phyloP scores from a whole-genome alignment of 2,797 vertebrate species.

The Alfaro cultratus region DNA sequence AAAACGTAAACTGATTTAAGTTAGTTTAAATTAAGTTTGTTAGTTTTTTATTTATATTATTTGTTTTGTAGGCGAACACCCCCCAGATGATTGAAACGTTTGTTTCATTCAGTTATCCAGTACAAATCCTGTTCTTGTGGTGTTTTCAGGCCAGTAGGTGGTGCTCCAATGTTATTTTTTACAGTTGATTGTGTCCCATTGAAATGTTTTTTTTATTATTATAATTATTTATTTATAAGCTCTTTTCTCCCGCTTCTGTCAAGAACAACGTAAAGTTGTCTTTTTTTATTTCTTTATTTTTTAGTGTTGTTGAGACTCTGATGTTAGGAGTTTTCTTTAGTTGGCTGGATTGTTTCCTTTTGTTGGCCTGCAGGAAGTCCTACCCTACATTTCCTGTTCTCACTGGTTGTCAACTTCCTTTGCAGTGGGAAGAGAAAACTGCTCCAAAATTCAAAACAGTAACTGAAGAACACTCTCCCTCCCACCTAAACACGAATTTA shows the following conservation, averaged over 20 bases:
- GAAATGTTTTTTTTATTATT: background rate
- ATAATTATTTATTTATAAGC: background rate
- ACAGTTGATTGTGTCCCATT: background rate
- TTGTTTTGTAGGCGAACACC: background rate
- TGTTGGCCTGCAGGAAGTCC: slow-evolving; percentile 81
- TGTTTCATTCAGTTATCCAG: background rate
- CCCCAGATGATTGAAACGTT: background rate
- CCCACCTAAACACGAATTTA: background rate
- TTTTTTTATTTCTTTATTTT: background rate
- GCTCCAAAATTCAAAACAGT: slow-evolving; percentile 50
- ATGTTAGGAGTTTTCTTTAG: slow-evolving; percentile 23
- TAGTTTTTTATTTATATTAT: background rate
- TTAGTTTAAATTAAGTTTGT: too few relatives aligned
- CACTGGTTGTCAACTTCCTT: slow-evolving; percentile 86
- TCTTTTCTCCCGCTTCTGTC: background rate
- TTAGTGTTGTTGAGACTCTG: slow-evolving; percentile 2
- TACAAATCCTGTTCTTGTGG: background rate
- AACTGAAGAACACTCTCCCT: slow-evolving; percentile 15
- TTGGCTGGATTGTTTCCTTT: slow-evolving; percentile 72
- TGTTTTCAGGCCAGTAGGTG: slow-evolving; percentile 68
- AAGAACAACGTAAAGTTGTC: background rate
- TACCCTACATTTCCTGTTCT: slow-evolving; percentile 83
- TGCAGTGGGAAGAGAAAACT: slow-evolving; percentile 74
- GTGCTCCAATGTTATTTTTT: slow-evolving; percentile 50
- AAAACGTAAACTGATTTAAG: background rate